A percentile compares a stretch with the other conserved stretches of the same genome.
Conservation (phyloP, 2,797 vertebrate genomes). For the Malurus splendens region DNA sequence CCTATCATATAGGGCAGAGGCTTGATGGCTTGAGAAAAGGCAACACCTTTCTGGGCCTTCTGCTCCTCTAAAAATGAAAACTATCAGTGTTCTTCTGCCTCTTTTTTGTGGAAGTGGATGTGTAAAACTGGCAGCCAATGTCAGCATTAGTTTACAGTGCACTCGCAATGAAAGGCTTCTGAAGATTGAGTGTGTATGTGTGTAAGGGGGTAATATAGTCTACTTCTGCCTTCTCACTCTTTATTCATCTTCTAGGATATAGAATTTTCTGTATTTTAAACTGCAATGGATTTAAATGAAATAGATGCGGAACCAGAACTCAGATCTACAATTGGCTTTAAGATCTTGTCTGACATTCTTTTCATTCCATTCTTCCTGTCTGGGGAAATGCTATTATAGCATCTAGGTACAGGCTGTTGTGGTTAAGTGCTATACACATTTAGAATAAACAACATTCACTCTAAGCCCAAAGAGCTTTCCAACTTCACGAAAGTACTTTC, state of each 20-base stretch:
- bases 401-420: not conserved
- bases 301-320: not conserved
- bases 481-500: not conserved
- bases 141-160: not conserved
- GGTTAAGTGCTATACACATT: not conserved
- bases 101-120: not conserved
- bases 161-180: not conserved
- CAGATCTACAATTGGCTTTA: not conserved
- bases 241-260: not conserved
- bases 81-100: not conserved
- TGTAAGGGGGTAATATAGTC: not conserved
- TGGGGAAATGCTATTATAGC: not conserved
- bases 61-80: not conserved
- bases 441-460: not conserved
- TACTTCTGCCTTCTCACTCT: not conserved
- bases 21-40: not conserved
- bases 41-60: not conserved
- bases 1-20: not conserved
- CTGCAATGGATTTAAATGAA: not conserved
- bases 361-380: not conserved
- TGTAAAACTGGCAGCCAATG: not conserved
- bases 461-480: not conserved
- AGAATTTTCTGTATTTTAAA: not conserved
- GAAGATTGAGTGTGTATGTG: not conserved
- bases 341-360: not conserved